Evolutionary conservation across 2,113 vertebrate species (phyloP).

Genomic region (Planiliza haematocheilus): DNA sequence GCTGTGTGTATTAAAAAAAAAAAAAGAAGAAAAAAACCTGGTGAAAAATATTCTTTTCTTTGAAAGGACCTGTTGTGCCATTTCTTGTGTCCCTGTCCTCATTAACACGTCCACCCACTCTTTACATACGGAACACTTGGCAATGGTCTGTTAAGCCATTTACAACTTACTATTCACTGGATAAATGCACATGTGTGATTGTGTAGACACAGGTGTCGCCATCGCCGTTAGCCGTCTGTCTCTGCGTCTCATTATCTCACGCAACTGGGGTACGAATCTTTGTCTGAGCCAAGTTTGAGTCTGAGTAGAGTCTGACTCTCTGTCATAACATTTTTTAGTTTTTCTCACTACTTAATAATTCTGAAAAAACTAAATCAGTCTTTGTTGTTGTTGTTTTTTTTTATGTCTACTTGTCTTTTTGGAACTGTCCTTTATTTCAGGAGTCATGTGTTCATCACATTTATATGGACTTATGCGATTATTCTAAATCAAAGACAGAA

Average conservation of each 20-base stretch:
- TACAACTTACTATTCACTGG: constrained; percentile 38
- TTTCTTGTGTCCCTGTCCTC: constrained; percentile 34
- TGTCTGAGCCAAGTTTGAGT: constrained; percentile 49
- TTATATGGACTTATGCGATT: constrained; percentile 46
- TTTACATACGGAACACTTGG: constrained; percentile 53
- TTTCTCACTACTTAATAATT: neutral
- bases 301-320: neutral
- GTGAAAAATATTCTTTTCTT: neutral
- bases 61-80: constrained; percentile 37
- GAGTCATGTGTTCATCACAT: constrained; percentile 43
- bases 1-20: too few relatives aligned
- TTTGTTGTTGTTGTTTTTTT: constrained; percentile 11
- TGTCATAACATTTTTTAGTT: too few relatives aligned
- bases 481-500: constrained; percentile 64
- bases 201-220: constrained; percentile 51
- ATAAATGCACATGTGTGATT: constrained; percentile 54
- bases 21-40: neutral
- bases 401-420: neutral
- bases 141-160: constrained; percentile 40
- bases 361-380: neutral
- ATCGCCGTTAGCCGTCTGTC: constrained; percentile 35
- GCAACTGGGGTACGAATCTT: constrained; percentile 18
- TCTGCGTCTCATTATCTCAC: constrained; percentile 51
- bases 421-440: constrained; percentile 23
- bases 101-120: constrained; percentile 52